A percentile compares a stretch with the other conserved stretches of the same genome.
phyloP scores from a whole-genome alignment of 2,888 invertebrate species.

The Hyposoter dolosus region DNA sequence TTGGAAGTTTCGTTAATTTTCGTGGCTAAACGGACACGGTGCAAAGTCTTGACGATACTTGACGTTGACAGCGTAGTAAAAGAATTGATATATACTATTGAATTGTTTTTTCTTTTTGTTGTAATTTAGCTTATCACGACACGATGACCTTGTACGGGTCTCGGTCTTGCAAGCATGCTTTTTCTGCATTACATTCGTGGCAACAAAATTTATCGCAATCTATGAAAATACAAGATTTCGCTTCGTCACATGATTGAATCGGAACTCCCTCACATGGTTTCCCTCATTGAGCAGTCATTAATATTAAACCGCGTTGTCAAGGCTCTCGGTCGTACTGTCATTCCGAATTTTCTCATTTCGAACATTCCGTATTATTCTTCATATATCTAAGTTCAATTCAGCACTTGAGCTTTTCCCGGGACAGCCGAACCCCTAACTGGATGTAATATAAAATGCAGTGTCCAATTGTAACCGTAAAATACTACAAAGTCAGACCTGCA shows the following conservation, averaged over 20 bases:
- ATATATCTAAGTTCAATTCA: background rate
- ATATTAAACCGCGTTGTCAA: no score
- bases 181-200: background rate
- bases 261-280: no score
- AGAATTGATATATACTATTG: no score
- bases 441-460: background rate
- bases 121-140: background rate
- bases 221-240: background rate
- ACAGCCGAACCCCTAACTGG: background rate
- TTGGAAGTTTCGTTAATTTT: no score
- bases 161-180: background rate
- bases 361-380: no score
- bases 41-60: no score
- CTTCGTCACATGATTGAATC: background rate
- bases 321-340: no score
- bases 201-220: background rate
- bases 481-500: background rate
- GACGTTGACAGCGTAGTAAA: no score
- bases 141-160: background rate
- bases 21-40: no score
- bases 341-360: no score
- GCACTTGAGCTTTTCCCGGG: background rate
- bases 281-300: no score
- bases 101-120: no score
- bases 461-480: background rate